Evolutionary conservation across 2,888 invertebrate genomes (phyloP).

Genomic region (Sipha maydis): DNA sequence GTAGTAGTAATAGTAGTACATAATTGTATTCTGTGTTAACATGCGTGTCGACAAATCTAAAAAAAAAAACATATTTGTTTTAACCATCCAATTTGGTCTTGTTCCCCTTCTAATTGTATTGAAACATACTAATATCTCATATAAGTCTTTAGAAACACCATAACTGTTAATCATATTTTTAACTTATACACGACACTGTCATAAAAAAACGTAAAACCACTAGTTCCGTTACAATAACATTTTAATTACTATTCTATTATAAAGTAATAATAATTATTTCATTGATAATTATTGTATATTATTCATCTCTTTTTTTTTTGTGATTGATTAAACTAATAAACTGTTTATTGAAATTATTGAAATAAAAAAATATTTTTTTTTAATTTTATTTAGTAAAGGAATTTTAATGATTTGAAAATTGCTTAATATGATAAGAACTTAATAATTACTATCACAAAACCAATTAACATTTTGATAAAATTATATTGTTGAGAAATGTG

Average conservation of each 20-base stretch:
- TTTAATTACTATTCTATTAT: neutral
- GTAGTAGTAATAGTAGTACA: slow-evolving; percentile 8
- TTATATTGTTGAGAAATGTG: neutral
- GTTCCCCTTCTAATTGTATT: neutral
- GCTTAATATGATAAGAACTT: neutral
- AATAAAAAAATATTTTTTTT: neutral
- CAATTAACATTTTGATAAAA: slow-evolving; percentile 1
- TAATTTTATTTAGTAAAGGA: neutral
- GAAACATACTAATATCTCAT: neutral
- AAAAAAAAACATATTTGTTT: slow-evolving; percentile 36
- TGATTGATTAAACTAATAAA: no score
- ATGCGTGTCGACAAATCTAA: slow-evolving; percentile 36
- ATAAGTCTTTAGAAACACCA: neutral
- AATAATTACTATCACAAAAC: neutral
- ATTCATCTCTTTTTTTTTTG: neutral
- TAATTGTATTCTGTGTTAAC: slow-evolving; percentile 26
- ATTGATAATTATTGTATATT: neutral
- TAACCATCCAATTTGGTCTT: neutral
- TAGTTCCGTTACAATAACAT: neutral
- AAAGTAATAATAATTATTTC: neutral
- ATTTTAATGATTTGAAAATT: neutral
- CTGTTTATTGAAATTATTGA: neutral
- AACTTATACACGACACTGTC: neutral
- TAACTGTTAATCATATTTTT: neutral
- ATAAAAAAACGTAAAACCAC: neutral